Percentiles rank a stretch among this genome's conserved stretches.
phyloP scores from a whole-genome alignment of 2,797 vertebrate species.

The Propithecus perrieri region DNA sequence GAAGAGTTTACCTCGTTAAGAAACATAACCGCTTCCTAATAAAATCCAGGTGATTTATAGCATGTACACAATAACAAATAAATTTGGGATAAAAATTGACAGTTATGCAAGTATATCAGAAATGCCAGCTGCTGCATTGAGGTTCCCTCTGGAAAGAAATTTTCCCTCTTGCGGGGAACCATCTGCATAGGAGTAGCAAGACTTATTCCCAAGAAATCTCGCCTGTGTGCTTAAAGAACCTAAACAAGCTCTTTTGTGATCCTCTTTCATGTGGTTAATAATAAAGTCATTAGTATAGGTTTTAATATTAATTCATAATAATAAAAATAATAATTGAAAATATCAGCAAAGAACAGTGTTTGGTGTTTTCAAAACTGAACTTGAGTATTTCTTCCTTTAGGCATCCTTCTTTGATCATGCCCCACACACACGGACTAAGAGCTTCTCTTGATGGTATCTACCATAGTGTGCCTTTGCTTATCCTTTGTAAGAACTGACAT shows the following conservation, averaged over 20 bases:
- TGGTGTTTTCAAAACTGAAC: background rate
- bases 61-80: constrained; percentile 55
- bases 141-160: constrained; percentile 72
- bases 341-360: background rate
- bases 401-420: background rate
- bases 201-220: background rate
- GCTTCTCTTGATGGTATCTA: background rate
- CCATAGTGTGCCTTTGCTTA: background rate
- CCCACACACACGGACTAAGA: accelerated
- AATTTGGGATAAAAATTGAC: constrained; percentile 63
- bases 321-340: background rate
- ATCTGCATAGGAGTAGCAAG: background rate
- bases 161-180: constrained; percentile 60
- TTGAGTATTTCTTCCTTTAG: background rate
- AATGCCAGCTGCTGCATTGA: constrained; percentile 67
- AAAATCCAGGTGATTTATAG: constrained; percentile 80
- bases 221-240: background rate
- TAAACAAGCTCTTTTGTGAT: background rate
- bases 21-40: constrained; percentile 70
- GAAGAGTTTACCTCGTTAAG: constrained; percentile 74
- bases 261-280: background rate
- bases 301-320: background rate
- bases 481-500: background rate
- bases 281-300: background rate
- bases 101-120: constrained; percentile 58